Evolutionary conservation across 2,797 vertebrate species (phyloP), one percentile per base, ranked within the genome.

Genomic region (Alauda arvensis): DNA sequence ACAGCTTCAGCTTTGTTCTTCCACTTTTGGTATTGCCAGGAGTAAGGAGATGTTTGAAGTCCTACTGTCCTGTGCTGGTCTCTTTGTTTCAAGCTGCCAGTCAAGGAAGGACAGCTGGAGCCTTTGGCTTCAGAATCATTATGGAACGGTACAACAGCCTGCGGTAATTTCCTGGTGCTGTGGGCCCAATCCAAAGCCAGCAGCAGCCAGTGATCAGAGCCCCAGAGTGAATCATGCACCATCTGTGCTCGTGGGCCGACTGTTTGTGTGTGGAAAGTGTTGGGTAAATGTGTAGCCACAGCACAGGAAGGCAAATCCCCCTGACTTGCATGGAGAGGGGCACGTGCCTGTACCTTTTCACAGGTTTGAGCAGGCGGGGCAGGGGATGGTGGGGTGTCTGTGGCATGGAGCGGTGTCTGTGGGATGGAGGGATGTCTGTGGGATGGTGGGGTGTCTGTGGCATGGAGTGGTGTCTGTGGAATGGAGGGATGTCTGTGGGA

Each of bases 211-310:
- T 3, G 59, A 72, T 83, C 48, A 45, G 85, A 89, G 77, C 83
- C 90, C 77, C 5, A 8, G 74, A 76, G 87, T 94, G 92, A 93
- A 92, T 92, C 92, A 94, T 24, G 49, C 89, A 67, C 92, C 94
- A 92, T 93, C 92, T 94, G 94, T 90, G 77, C 87, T 60, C 13
- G 67, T 93, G 89, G 93, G 92, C 80, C 1, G 88, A 55, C 59
- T 90, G 84, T 91, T 88, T 94, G 83, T 88, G 52, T 89, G 63
- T 56, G 77, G 34, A 21, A 83, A 92, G 45, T 56, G 79, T 72
- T 91, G 79, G 84, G 77, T 83, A 87, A 92, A 94, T 81, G 89
- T n/a, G 13, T 56, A 92, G 46, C 85, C 79, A 85, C 72, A 75
- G 88, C 59, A 83, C 48, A 75, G 86, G 80, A 87, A 87, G 62